Conservation (phyloP, 2,113 vertebrate genomes). For the Rhinolophus ferrumequinum region DNA sequence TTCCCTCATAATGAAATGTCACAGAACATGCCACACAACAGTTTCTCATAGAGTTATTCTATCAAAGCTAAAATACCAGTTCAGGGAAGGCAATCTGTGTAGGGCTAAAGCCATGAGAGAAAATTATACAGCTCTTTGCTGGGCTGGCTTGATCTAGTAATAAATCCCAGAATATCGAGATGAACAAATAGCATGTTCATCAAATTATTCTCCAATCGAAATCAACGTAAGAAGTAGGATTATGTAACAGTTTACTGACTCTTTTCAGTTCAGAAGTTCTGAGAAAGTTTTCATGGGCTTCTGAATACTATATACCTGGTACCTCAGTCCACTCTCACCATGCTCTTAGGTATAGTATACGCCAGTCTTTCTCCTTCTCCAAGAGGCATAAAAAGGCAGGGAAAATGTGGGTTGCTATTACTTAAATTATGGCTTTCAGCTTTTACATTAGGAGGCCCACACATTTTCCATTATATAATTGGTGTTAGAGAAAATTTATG, state of each 20-base stretch:
- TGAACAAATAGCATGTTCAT: constrained; percentile 16
- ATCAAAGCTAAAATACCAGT: not conserved
- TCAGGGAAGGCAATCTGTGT: not conserved
- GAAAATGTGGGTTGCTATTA: constrained; percentile 16
- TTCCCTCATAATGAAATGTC: not conserved
- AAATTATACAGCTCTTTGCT: not conserved
- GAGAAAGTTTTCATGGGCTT: not conserved
- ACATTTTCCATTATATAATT: not conserved
- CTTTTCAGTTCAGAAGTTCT: constrained; percentile 9
- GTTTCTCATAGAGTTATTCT: not conserved
- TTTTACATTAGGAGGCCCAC: constrained; percentile 43
- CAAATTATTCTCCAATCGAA: constrained; percentile 3
- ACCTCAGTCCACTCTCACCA: not conserved
- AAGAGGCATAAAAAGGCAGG: constrained; percentile 29
- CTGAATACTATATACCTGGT: not conserved
- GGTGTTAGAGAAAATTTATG: constrained; percentile 9
- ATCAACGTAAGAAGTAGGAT: not conserved
- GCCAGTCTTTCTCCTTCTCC: not conserved
- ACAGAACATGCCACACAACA: not conserved
- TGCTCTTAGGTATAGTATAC: not conserved
- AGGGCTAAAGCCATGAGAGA: not conserved
- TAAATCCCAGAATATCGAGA: not conserved
- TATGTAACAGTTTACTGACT: not conserved
- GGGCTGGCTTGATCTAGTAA: not conserved
- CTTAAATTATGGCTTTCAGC: not conserved